Evolutionary conservation across 2,888 invertebrate species (phyloP).

Genomic region (Epirrita christyi): DNA sequence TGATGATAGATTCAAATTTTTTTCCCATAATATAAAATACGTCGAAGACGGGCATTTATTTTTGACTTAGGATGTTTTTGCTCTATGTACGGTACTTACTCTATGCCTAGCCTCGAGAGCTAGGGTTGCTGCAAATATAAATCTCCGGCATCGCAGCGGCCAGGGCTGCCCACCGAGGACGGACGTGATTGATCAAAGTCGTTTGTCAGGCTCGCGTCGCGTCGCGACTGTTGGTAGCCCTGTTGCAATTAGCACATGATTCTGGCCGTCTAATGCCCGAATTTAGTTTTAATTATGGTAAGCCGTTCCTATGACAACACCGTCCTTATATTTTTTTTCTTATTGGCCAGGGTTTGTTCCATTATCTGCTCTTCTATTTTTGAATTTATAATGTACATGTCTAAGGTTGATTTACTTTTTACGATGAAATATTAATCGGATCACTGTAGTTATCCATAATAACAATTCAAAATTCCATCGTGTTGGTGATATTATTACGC

Average conservation of each 20-base stretch:
- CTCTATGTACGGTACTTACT: constrained; percentile 14
- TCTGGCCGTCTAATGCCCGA: constrained; percentile 75
- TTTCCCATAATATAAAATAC: too few relatives aligned
- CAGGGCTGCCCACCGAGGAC: constrained; percentile 74
- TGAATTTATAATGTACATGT: constrained; percentile 11
- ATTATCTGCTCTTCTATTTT: constrained; percentile 4
- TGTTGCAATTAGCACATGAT: constrained; percentile 78
- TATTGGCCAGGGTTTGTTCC: background rate
- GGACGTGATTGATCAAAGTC: constrained; percentile 82
- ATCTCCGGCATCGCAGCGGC: constrained; percentile 64
- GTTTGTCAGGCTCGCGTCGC: constrained; percentile 81
- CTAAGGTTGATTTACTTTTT: constrained; percentile 19
- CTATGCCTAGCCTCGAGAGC: constrained; percentile 53
- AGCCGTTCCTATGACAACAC: constrained; percentile 37
- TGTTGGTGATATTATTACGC: constrained; percentile 23
- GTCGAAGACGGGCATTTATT: too few relatives aligned
- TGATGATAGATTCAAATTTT: too few relatives aligned
- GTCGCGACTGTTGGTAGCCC: constrained; percentile 73
- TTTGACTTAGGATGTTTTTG: constrained; percentile 40
- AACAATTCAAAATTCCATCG: constrained; percentile 19
- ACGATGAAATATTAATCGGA: constrained; percentile 24
- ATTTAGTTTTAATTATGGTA: constrained; percentile 75
- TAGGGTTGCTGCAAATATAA: constrained; percentile 70
- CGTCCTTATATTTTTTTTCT: constrained; percentile 2
- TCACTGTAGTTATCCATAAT: constrained; percentile 21